A percentile compares a stretch with the other conserved stretches of the same genome.
phyloP scores from a whole-genome alignment of 2,113 vertebrate genomes.

The Boulengeromyrus knoepffleri region DNA sequence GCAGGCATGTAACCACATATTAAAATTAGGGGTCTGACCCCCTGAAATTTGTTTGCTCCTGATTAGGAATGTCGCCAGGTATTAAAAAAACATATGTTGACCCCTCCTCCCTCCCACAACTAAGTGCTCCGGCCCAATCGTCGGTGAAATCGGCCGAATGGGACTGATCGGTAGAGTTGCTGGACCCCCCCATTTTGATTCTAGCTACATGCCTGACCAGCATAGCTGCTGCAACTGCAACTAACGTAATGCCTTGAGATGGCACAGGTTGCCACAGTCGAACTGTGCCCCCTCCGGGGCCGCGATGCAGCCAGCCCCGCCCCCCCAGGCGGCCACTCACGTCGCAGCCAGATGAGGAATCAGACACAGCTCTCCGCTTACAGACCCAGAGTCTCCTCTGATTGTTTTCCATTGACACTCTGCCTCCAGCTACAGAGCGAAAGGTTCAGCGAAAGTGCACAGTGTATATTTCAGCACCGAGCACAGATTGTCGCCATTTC shows the following conservation, averaged over 20 bases:
- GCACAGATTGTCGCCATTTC: background rate
- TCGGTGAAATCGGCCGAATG: background rate
- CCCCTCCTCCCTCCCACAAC: background rate
- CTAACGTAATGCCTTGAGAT: background rate
- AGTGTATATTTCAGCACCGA: background rate
- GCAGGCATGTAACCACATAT: background rate
- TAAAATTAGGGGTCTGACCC: background rate
- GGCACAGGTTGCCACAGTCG: background rate
- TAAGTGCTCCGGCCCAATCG: background rate
- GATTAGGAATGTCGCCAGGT: background rate
- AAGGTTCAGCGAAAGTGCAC: background rate
- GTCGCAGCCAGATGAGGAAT: constrained; percentile 46
- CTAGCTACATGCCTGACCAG: constrained; percentile 34
- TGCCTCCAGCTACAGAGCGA: background rate
- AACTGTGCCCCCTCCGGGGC: background rate
- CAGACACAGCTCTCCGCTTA: constrained; percentile 29
- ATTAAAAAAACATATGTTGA: background rate
- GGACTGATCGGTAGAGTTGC: background rate
- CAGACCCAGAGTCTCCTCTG: constrained; percentile 18
- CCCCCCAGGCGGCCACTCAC: constrained; percentile 27
- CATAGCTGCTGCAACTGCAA: constrained; percentile 18
- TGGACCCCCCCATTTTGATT: background rate
- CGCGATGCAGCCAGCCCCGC: constrained; percentile 22
- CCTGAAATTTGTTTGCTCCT: background rate
- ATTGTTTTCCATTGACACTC: constrained; percentile 31